A percentile compares a stretch with the other conserved stretches of the same genome.
phyloP scores from a whole-genome alignment of 2,113 vertebrate genomes.

The Python bivittatus region DNA sequence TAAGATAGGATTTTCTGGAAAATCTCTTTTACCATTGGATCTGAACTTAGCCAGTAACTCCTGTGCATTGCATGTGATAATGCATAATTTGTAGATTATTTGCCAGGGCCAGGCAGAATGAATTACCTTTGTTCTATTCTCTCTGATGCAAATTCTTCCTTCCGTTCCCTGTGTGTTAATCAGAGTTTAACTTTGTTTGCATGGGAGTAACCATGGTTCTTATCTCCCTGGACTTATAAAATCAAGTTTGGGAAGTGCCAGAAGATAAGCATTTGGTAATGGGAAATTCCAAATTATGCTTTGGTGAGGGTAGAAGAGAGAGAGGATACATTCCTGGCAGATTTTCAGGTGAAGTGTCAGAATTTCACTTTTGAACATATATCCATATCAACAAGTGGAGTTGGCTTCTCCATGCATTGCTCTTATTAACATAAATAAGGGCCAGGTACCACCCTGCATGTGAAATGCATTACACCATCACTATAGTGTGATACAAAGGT shows the following conservation, averaged over 20 bases:
- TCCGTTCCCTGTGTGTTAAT: neutral
- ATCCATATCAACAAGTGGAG: too few relatives aligned
- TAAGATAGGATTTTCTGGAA: neutral
- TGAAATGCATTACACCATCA: too few relatives aligned
- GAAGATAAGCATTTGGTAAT: neutral
- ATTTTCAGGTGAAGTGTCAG: too few relatives aligned
- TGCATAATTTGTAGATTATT: neutral
- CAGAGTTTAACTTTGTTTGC: neutral
- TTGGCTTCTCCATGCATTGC: too few relatives aligned
- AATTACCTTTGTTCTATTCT: neutral
- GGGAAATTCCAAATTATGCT: neutral
- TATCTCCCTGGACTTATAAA: neutral
- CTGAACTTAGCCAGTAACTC: neutral
- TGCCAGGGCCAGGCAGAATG: neutral
- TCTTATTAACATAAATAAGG: too few relatives aligned
- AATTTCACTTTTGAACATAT: too few relatives aligned
- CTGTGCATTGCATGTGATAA: neutral
- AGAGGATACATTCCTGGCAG: too few relatives aligned
- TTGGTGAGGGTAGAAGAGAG: neutral
- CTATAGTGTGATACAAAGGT: too few relatives aligned
- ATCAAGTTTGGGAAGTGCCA: neutral
- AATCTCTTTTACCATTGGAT: neutral
- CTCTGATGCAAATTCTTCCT: neutral
- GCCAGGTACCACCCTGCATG: too few relatives aligned
- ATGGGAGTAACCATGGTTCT: neutral